These are phyloP conservation scores for Pachyrhynchus sulphureomaculatus DNA, from an alignment of 1,140 invertebrate genomes.

Conservation along the genomic window DNA sequence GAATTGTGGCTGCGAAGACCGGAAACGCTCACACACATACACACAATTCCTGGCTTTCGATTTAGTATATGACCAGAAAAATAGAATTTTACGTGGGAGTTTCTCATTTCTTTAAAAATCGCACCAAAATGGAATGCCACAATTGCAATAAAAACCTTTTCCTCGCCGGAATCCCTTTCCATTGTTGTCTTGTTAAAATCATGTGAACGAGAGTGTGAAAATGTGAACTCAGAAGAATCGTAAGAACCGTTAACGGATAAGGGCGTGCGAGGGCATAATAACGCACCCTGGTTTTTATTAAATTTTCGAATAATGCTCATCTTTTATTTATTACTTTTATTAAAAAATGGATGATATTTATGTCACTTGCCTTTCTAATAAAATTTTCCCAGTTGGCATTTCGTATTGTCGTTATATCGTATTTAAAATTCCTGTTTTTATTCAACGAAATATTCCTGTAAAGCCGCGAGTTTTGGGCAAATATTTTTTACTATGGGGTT, in stretches of 20 bases:
- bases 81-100: constrained; percentile 18
- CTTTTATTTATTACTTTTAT: constrained; percentile 3
- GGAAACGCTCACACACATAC: constrained; percentile 21
- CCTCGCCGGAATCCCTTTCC: constrained; percentile 18
- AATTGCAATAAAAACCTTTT: constrained; percentile 35
- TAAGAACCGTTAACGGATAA: constrained; percentile 14
- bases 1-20: constrained; percentile 14
- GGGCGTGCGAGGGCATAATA: constrained; percentile 1
- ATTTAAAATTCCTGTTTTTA: too few species aligned
- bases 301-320: neutral
- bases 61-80: constrained; percentile 29
- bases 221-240: constrained; percentile 14
- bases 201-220: constrained; percentile 31
- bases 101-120: neutral
- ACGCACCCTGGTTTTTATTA: constrained; percentile 17
- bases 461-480: too few species aligned
- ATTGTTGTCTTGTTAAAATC: constrained; percentile 30
- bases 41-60: constrained; percentile 20
- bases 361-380: too few species aligned
- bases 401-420: too few species aligned
- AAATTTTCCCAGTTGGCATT: too few species aligned
- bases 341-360: neutral
- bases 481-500: too few species aligned
- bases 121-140: constrained; percentile 13
- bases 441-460: too few species aligned